These are phyloP conservation scores for Athalia rosae DNA, from an alignment of 2,888 invertebrate genomes.

Conservation along the genomic window DNA sequence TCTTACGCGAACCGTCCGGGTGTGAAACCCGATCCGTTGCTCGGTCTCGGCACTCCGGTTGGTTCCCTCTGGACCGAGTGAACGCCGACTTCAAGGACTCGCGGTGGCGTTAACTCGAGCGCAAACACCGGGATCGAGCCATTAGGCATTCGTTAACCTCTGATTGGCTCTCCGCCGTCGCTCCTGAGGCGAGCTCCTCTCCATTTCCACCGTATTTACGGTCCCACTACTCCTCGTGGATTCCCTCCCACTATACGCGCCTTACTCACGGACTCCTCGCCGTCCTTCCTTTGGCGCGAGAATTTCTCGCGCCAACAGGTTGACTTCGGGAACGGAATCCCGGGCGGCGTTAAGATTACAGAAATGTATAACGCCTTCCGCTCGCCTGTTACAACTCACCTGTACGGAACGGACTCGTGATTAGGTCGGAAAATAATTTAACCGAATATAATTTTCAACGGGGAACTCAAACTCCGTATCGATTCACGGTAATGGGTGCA, in stretches of 20 bases:
- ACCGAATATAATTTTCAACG: too few species aligned
- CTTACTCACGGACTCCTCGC: constrained; percentile 4
- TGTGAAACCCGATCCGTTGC: constrained; percentile 37
- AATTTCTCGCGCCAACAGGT: constrained; percentile 36
- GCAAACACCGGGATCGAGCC: constrained; percentile 43
- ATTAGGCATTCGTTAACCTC: constrained; percentile 43
- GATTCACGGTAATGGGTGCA: too few species aligned
- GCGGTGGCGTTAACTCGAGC: constrained; percentile 42
- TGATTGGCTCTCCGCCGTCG: constrained; percentile 27
- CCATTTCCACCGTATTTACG: not conserved
- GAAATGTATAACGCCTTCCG: too few species aligned
- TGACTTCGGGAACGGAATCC: not conserved
- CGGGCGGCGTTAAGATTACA: not conserved
- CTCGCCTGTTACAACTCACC: too few species aligned
- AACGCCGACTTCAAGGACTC: constrained; percentile 30
- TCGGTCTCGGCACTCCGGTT: constrained; percentile 26
- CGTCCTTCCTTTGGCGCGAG: constrained; percentile 15
- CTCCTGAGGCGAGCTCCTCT: constrained; percentile 2
- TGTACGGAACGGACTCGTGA: too few species aligned
- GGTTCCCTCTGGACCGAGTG: constrained; percentile 29
- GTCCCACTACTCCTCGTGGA: not conserved
- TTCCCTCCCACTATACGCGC: constrained; percentile 16
- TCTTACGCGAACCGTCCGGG: constrained; percentile 31
- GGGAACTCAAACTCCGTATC: too few species aligned
- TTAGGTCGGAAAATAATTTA: too few species aligned